Evolutionary conservation across 2,113 vertebrate species (phyloP), one percentile per base, ranked within the genome.

Genomic region (Pseudonaja textilis): DNA sequence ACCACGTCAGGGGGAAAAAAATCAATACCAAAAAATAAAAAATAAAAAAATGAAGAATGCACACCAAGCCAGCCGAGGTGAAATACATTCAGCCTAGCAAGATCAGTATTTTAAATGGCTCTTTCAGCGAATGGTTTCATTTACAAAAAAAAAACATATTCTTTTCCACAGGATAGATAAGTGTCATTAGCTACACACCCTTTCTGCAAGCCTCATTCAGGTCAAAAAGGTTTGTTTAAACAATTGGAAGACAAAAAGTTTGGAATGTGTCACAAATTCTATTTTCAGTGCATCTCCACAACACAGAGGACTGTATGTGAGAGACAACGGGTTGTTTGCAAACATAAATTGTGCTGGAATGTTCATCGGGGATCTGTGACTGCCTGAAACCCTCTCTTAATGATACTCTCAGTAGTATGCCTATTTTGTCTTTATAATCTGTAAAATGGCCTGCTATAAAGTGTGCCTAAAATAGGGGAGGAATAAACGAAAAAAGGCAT

Each of bases 1-100:
- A 98, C 98, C 97, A 98, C 96, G 96, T 97, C 98, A 39, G 55
- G 64, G 22, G 4, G 7, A 96, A 97, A 98, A 98, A 98, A 99
- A 99, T 99, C 98, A 98, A 99, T 99, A 98, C 95, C 95, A 97
- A 98, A 97, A 98, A 98, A 98, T 94, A 95, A 97, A 98, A 97
- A 98, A 98, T 98, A 12, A 56, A 56, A 11, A 14, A 69, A 61
- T 97, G 97, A 97, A 96, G 97, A 96, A 57, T 93, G 45, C 42
- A 5, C 16, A 5, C 42, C 29, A 88, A 81, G 5, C 7, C 22
- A 81, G 92, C 92, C 56, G 92, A 52, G 93, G 8, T 50, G 47
- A 50, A 50, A 8, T 50, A 50, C 47, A 50, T 93, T 95, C 92
- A 94, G 92, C 42, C 56, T 61, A 69, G 29, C 47, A 89, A 93